Conservation (phyloP, 2,797 vertebrate genomes). For the Tolypeutes matacus region DNA sequence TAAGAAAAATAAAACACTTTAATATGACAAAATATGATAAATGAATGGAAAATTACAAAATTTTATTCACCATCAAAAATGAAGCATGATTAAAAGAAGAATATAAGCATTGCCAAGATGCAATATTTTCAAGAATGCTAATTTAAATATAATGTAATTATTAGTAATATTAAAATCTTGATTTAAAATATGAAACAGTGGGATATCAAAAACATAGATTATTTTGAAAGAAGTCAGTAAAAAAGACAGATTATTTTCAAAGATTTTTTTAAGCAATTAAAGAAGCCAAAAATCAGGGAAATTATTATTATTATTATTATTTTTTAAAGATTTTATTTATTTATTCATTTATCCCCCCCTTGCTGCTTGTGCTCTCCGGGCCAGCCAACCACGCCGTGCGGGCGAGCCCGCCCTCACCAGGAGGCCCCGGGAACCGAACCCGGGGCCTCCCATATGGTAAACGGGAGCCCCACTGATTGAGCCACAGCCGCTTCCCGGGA, state of each 20-base stretch:
- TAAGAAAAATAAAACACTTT: not conserved
- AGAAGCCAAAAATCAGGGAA: not conserved
- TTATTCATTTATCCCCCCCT: no score
- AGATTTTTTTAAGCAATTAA: not conserved
- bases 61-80: not conserved
- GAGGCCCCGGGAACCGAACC: no score
- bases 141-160: not conserved
- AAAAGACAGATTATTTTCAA: not conserved
- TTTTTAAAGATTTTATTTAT: no score
- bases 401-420: no score
- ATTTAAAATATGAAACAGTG: not conserved
- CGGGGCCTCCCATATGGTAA: no score
- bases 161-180: not conserved
- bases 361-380: no score
- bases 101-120: not conserved
- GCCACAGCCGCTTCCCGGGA: no score
- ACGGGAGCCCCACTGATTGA: no score
- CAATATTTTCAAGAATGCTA: not conserved
- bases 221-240: not conserved
- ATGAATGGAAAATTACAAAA: not conserved
- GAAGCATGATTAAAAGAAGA: not conserved
- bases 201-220: not conserved
- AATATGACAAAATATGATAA: not conserved
- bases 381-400: no score
- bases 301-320: no score